A percentile compares a stretch with the other conserved stretches of the same genome.
Evolutionary conservation across 2,888 invertebrate species (phyloP).

Genomic region (Dorcus parallelipipedus): DNA sequence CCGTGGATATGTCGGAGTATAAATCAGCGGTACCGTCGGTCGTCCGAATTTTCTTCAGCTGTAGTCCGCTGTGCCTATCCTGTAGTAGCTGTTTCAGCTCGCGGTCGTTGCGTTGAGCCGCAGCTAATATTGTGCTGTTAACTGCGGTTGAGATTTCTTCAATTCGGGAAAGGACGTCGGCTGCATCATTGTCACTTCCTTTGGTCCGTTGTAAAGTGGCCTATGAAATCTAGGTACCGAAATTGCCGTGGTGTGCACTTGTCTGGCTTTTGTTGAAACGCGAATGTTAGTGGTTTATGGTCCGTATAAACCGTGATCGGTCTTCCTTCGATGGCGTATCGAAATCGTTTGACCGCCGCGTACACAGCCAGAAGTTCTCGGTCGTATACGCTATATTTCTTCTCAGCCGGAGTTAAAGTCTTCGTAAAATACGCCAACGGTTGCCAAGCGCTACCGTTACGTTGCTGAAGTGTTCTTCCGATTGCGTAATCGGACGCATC

Average conservation of each 20-base stretch:
- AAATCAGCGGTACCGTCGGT: neutral
- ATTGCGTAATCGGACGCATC: no score
- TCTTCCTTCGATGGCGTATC: slow-evolving; percentile 15
- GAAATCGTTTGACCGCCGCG: slow-evolving; percentile 15
- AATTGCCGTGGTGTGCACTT: slow-evolving; percentile 14
- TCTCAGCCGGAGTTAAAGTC: slow-evolving; percentile 36
- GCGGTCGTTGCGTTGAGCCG: neutral
- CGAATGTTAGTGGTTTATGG: slow-evolving; percentile 16
- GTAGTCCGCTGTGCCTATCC: neutral
- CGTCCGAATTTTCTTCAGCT: neutral
- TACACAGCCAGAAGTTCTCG: slow-evolving; percentile 19
- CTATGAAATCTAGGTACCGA: slow-evolving; percentile 19
- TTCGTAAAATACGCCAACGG: slow-evolving; percentile 41
- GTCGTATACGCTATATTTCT: slow-evolving; percentile 26
- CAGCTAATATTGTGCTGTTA: neutral
- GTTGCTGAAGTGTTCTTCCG: no score
- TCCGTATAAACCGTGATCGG: slow-evolving; percentile 16
- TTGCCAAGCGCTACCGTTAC: no score
- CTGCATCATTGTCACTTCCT: slow-evolving; percentile 15
- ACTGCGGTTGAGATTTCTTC: neutral
- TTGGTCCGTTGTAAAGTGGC: slow-evolving; percentile 15
- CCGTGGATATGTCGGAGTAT: neutral
- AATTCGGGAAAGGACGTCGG: slow-evolving; percentile 10
- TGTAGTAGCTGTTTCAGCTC: neutral
- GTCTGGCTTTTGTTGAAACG: slow-evolving; percentile 7